Conservation (phyloP, 2,113 vertebrate genomes). For the Sialia sialis region DNA sequence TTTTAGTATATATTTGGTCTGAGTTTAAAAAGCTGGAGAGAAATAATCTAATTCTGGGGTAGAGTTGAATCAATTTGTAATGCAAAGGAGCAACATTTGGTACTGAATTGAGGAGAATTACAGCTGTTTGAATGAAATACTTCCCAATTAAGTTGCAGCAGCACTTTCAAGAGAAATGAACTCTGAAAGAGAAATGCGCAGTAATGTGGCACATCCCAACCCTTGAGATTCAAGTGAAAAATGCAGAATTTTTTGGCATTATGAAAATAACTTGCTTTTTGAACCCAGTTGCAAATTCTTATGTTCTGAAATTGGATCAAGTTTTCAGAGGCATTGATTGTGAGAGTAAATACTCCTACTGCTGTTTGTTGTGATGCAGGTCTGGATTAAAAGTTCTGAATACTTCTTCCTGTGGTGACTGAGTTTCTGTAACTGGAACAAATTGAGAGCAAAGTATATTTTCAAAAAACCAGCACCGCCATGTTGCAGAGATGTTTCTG, state of each 20-base stretch:
- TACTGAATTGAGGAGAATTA: background rate
- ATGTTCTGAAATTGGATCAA: background rate
- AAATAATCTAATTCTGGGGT: background rate
- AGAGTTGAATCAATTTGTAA: background rate
- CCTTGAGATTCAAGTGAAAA: background rate
- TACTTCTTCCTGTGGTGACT: background rate
- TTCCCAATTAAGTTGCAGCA: background rate
- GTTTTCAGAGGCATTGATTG: background rate
- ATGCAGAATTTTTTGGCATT: background rate
- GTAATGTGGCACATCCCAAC: background rate
- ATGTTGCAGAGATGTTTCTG: background rate
- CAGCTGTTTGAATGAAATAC: background rate
- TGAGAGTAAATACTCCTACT: background rate
- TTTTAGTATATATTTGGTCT: background rate
- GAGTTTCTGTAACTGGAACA: background rate
- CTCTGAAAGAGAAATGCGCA: background rate
- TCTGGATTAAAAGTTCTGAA: background rate
- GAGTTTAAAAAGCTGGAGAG: background rate
- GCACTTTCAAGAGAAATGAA: background rate
- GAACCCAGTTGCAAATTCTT: background rate
- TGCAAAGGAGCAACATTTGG: background rate
- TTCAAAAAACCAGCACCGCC: accelerated
- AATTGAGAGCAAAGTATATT: background rate
- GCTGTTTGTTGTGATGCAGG: background rate
- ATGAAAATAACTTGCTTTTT: accelerated